phyloP scores from a whole-genome alignment of 2,888 invertebrate genomes.

The Fragum fragum region DNA sequence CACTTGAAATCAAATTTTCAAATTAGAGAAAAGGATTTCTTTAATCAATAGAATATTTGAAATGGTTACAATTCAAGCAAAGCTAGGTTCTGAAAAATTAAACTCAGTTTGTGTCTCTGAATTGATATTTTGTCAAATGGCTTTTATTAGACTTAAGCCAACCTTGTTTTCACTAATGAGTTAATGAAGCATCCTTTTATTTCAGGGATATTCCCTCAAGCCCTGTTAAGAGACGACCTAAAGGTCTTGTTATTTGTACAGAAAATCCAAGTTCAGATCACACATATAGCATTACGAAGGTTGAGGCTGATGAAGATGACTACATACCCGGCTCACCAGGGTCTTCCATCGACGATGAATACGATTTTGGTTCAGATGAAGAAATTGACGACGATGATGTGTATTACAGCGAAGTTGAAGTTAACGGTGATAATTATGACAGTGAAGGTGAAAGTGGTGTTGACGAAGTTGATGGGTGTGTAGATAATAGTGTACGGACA shows the following conservation, averaged over 20 bases:
- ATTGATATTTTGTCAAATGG: background rate
- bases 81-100: too few relatives aligned
- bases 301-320: slow-evolving; percentile 72
- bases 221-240: slow-evolving; percentile 62
- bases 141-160: background rate
- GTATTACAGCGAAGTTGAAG: slow-evolving; percentile 62
- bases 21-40: too few relatives aligned
- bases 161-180: background rate
- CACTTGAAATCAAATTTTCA: too few relatives aligned
- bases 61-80: too few relatives aligned
- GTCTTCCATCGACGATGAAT: slow-evolving; percentile 86
- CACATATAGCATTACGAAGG: slow-evolving; percentile 91
- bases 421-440: slow-evolving; percentile 64
- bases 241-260: slow-evolving; percentile 90
- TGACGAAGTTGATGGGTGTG: slow-evolving; percentile 79
- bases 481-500: slow-evolving; percentile 58
- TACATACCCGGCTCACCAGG: slow-evolving; percentile 80
- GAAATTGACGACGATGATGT: slow-evolving; percentile 67
- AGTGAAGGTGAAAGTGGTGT: slow-evolving; percentile 74
- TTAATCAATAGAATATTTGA: too few relatives aligned
- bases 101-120: too few relatives aligned
- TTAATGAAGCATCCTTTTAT: background rate
- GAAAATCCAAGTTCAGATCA: slow-evolving; percentile 97
- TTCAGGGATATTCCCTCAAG: slow-evolving; percentile 55
- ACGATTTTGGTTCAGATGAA: slow-evolving; percentile 85